Conservation (phyloP, 2,888 invertebrate genomes). For the Melinopterus prodromus region DNA sequence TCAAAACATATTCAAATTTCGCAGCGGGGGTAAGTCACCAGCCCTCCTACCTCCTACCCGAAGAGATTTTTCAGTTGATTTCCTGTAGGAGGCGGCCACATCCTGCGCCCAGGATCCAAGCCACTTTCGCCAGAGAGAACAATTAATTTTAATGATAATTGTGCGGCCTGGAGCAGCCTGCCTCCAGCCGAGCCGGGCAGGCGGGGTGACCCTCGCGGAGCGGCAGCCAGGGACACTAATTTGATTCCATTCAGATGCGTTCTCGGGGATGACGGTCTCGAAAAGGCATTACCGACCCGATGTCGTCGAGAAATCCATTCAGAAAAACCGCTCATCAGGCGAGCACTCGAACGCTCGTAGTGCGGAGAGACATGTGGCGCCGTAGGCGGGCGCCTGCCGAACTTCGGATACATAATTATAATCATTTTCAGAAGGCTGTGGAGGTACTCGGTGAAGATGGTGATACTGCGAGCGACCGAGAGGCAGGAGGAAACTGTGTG, state of each 20-base stretch:
- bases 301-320: slow-evolving; percentile 34
- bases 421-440: slow-evolving; percentile 52
- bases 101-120: neutral
- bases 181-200: neutral
- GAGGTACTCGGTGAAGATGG: slow-evolving; percentile 44
- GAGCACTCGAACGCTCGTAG: slow-evolving; percentile 28
- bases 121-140: slow-evolving; percentile 26
- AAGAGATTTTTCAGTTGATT: slow-evolving; percentile 23
- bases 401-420: slow-evolving; percentile 56
- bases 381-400: slow-evolving; percentile 57
- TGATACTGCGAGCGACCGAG: slow-evolving; percentile 45
- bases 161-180: slow-evolving; percentile 19
- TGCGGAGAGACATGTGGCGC: slow-evolving; percentile 52
- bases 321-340: slow-evolving; percentile 38
- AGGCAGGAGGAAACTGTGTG: neutral
- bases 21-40: slow-evolving; percentile 21
- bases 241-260: slow-evolving; percentile 39
- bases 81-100: slow-evolving; percentile 11
- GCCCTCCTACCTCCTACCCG: neutral
- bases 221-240: slow-evolving; percentile 35
- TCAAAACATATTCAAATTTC: slow-evolving; percentile 30
- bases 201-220: slow-evolving; percentile 11
- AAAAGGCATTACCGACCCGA: slow-evolving; percentile 29
- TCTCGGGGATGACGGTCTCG: slow-evolving; percentile 31
- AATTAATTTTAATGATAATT: slow-evolving; percentile 39